A percentile compares a stretch with the other conserved stretches of the same genome.
Conservation (phyloP, 2,888 invertebrate genomes). For the Acanthosepion lycidas region DNA sequence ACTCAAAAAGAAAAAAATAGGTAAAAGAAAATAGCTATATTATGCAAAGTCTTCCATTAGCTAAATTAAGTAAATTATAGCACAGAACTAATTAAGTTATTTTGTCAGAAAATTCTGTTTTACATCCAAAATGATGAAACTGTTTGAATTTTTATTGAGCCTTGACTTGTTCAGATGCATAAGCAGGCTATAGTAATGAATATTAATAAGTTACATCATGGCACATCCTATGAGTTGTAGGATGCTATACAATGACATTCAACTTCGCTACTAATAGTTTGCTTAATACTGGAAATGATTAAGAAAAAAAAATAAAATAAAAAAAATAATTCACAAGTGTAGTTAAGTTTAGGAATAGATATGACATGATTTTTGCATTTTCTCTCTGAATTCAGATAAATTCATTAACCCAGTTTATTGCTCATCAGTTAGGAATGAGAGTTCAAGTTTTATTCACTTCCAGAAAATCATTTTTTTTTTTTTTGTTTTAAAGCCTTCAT, state of each 20-base stretch:
- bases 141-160: neutral
- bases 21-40: too few species aligned
- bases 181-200: neutral
- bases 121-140: neutral
- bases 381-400: too few species aligned
- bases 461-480: too few species aligned
- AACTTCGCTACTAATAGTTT: neutral
- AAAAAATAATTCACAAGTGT: too few species aligned
- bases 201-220: conserved; percentile 33
- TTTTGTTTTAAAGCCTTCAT: too few species aligned
- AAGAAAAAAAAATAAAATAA: too few species aligned
- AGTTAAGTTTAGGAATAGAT: too few species aligned
- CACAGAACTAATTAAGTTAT: neutral
- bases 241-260: neutral
- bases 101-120: neutral
- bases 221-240: neutral
- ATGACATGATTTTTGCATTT: too few species aligned
- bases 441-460: too few species aligned
- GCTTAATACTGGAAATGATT: neutral
- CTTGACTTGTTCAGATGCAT: neutral
- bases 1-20: neutral
- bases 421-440: too few species aligned
- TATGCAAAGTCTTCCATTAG: neutral
- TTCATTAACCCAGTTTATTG: too few species aligned
- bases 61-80: conserved; percentile 5